Base-by-base conservation (phyloP, 2,888 invertebrate species). In the Meiosimyza decipiens region DNA sequence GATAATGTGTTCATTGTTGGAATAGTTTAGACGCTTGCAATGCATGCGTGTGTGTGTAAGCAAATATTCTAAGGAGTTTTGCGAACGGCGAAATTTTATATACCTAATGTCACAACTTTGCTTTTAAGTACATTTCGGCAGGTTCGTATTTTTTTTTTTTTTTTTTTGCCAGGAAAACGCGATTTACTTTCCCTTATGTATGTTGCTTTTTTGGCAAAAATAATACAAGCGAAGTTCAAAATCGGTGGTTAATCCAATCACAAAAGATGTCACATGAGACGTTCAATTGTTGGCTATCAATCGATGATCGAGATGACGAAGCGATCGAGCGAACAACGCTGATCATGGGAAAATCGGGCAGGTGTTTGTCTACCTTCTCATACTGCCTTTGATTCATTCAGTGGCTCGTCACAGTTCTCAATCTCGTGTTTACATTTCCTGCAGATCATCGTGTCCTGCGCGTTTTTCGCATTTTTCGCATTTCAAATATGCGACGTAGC, bases 271-370 rank as follows among this genome's bases (percentile, higher is more conserved):
- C 65, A 65, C 51, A 65, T 16, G 65, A 71, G 65, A 64, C 65
- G 22, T 33, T 65, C 22, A 63, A 64, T 64, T 69, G 66, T 18
- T 47, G 18, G 33, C 40, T n/a, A 63, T 40, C n/a, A 47, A 16
- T n/a, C 40, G 15, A 63, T 49, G 47, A 62, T 64, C 51, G 15
- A 65, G 15, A 69, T 69, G 64, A 68, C 60, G 16, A 59, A 52
- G 51, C 49, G 22, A 33, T 12, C 22, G 22, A 28, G 62, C 18
- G 51, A n/a, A 16, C 33, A 9, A 54, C 73, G 64, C 59, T 11
- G 74, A 77, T 75, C 76, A 81, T 84, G 83, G 82, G 83, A 84
- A 84, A 80, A 78, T 76, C 62, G 74, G 76, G 81, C 84, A 84
- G 84, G 84, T 84, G 84, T 75, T 71, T 75, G 15, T 65, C 55